These are phyloP conservation scores for Augochlora pura DNA, from an alignment of 1,140 invertebrate genomes.

Conservation along the genomic window DNA sequence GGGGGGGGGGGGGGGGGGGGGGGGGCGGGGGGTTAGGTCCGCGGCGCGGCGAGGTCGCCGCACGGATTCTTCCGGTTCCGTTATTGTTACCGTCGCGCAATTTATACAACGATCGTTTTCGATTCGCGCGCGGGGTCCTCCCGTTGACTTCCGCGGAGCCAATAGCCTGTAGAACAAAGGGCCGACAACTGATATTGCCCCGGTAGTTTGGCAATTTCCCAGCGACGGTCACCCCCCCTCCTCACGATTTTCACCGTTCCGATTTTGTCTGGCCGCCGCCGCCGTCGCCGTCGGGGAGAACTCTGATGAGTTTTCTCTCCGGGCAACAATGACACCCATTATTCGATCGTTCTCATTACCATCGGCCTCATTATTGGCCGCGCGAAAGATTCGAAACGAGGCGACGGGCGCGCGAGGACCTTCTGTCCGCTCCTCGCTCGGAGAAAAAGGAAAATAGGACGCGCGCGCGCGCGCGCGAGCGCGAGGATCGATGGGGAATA, in stretches of 20 bases:
- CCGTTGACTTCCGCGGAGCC: slow-evolving; percentile 12
- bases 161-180: slow-evolving; percentile 30
- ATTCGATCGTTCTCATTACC: background rate
- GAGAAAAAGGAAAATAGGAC: background rate
- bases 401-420: no score
- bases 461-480: no score
- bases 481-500: slow-evolving; percentile 2
- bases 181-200: slow-evolving; percentile 34
- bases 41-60: background rate
- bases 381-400: background rate
- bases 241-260: slow-evolving; percentile 16
- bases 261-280: background rate
- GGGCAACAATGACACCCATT: background rate
- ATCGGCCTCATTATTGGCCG: background rate
- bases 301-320: background rate
- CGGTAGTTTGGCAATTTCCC: slow-evolving; percentile 34
- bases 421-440: no score
- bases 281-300: background rate
- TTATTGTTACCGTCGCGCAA: slow-evolving; percentile 2
- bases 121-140: slow-evolving; percentile 30
- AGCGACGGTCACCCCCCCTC: slow-evolving; percentile 6
- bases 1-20: no score
- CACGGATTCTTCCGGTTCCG: background rate
- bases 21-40: no score
- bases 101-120: slow-evolving; percentile 47